phyloP scores from a whole-genome alignment of 2,113 vertebrate species.

The Chaetodon trifascialis region DNA sequence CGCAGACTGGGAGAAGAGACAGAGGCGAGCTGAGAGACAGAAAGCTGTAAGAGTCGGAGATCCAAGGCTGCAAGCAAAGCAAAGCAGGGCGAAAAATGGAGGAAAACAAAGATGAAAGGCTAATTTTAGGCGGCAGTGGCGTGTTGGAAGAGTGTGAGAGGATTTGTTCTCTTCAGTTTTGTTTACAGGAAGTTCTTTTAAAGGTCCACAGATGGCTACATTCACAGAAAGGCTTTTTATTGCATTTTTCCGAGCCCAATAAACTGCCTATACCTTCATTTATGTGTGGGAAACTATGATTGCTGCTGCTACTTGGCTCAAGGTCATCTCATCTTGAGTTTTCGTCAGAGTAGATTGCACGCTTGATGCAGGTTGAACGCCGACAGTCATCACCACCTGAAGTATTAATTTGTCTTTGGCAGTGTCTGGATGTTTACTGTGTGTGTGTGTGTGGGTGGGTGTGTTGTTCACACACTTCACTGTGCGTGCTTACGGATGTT shows the following conservation, averaged over 20 bases:
- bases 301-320: conserved; percentile 54
- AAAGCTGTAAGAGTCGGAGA: conserved; percentile 17
- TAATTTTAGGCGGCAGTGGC: conserved; percentile 44
- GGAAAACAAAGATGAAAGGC: conserved; percentile 78
- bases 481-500: not conserved
- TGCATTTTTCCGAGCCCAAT: conserved; percentile 84
- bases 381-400: conserved; percentile 7
- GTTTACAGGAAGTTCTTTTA: conserved; percentile 85
- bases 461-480: not conserved
- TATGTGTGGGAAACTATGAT: conserved; percentile 82
- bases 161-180: conserved; percentile 81
- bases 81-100: conserved; percentile 17
- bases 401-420: conserved; percentile 1
- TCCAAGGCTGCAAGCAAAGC: conserved; percentile 14
- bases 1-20: not conserved
- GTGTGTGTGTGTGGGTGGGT: conserved; percentile 13
- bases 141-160: conserved; percentile 75
- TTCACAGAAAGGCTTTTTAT: conserved; percentile 84
- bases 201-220: conserved; percentile 83
- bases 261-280: conserved; percentile 80
- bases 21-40: conserved; percentile 20
- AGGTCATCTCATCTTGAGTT: conserved; percentile 50
- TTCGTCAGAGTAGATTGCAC: conserved; percentile 19
- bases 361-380: conserved; percentile 29
- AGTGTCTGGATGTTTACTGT: not conserved